Evolutionary conservation across 2,797 vertebrate genomes (phyloP), one percentile per base, ranked within the genome.

Genomic region (Hydrolagus colliei): DNA sequence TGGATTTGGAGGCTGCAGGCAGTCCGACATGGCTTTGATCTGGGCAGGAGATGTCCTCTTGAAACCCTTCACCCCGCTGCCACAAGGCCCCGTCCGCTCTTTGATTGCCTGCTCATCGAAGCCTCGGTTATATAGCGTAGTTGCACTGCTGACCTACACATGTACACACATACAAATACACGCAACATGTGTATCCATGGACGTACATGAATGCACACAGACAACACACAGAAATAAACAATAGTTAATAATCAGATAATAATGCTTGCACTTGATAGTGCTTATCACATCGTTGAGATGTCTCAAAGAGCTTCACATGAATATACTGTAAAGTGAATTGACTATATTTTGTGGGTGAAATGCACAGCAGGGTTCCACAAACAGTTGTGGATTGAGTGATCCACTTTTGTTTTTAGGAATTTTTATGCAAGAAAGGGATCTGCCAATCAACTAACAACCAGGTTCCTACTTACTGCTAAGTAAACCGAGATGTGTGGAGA

Each of bases 101-200:
- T 84, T 84, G 68, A 84, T 84, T 35, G 79, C 41, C 32, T 84
- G 79, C 65, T 84, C 79, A 9, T 84, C 79, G 5, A 84, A 84
- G 32, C 79, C 79, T 41, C 79, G 65, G 16, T 84, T 84, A 18
- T 84, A 84, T 9, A 84, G 65, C 27, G 79, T 84, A 20, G 79
- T 71, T 84, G 79, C 79, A 84, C 79, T 76, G 85, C 85, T 73
- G 72, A 76, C 85, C 72, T 76, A 14, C 18, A 74, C 85, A 86
- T 8, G 27, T 8, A 73, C 72, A 73, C 8, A 73, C 75, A 32
- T 22, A n/a, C 75, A 78, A 9, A 73, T 32, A 73, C 72, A 73
- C 72, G 27, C 72, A 73, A 20, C 20, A 20, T 1, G 20, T 20
- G 20, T 5, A 20, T 2, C 72, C 27, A 73, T 73, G 72, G 72